Evolutionary conservation across 2,113 vertebrate species (phyloP).

Genomic region (Marmota monax): DNA sequence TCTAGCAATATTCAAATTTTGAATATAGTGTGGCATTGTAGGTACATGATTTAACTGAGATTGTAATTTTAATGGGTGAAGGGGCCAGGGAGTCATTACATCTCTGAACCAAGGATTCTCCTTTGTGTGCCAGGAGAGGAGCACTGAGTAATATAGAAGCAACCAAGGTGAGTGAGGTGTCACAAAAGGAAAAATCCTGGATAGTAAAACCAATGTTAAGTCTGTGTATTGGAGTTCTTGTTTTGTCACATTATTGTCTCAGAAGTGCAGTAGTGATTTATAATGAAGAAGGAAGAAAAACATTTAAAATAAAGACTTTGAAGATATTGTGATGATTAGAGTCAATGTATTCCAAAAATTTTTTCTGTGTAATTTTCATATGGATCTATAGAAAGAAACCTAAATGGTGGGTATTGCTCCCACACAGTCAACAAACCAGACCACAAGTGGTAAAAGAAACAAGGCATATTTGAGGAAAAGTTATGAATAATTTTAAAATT

Average conservation of each 20-base stretch:
- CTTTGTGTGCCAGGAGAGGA: background rate
- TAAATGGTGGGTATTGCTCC: background rate
- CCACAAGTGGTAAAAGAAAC: background rate
- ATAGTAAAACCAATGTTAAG: background rate
- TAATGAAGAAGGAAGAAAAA: background rate
- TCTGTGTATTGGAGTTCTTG: background rate
- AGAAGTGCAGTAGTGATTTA: background rate
- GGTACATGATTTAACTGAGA: background rate
- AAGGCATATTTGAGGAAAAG: background rate
- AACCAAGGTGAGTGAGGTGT: background rate
- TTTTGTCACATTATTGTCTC: background rate
- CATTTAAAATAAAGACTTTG: slow-evolving; percentile 42
- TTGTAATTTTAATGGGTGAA: background rate
- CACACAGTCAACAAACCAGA: background rate
- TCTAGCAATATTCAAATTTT: background rate
- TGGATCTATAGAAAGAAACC: background rate
- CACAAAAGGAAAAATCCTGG: background rate
- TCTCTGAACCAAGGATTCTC: background rate
- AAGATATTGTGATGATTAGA: background rate
- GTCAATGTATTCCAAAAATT: background rate
- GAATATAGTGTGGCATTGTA: background rate
- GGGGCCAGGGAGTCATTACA: background rate
- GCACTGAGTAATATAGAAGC: background rate
- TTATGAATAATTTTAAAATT: slow-evolving; percentile 11
- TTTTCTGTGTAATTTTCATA: slow-evolving; percentile 22